Evolutionary conservation across 2,797 vertebrate genomes (phyloP).

Genomic region (Melanitta fusca): DNA sequence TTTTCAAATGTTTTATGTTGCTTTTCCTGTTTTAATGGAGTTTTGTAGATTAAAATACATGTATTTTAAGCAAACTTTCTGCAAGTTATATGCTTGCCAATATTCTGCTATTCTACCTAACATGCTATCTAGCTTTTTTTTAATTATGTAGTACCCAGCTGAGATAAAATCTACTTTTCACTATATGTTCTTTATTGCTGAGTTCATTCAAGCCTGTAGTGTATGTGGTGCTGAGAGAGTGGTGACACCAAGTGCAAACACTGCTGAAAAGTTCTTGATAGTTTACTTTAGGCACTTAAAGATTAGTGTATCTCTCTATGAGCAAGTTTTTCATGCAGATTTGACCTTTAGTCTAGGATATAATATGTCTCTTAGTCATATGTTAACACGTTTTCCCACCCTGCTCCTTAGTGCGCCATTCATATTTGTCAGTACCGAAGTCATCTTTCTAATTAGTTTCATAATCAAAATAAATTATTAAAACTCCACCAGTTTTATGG

Average conservation of each 20-base stretch:
- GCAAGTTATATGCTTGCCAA: conserved; percentile 1
- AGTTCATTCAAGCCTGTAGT: conserved; percentile 64
- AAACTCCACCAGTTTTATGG: background rate
- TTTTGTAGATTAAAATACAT: background rate
- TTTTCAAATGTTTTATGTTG: background rate
- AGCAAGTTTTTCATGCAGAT: conserved; percentile 70
- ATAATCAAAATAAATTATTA: conserved; percentile 14
- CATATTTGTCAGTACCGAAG: conserved; percentile 28
- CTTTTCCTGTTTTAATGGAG: background rate
- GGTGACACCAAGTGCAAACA: conserved; percentile 76
- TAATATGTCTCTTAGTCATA: conserved; percentile 63
- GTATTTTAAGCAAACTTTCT: background rate
- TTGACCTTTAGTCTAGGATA: conserved; percentile 74
- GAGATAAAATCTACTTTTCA: conserved; percentile 64
- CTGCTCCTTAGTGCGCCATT: conserved; percentile 12
- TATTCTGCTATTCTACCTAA: conserved; percentile 40
- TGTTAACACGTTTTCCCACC: conserved; percentile 51
- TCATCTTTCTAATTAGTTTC: conserved; percentile 55
- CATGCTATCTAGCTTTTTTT: background rate
- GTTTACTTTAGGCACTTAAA: conserved; percentile 78
- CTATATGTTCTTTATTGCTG: conserved; percentile 55
- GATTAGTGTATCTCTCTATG: conserved; percentile 73
- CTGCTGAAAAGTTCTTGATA: conserved; percentile 77
- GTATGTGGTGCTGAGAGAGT: conserved; percentile 77
- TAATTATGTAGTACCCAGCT: conserved; percentile 52